These are phyloP conservation scores for Leptoteleia sp. DNA, from an alignment of 1,140 invertebrate species.

Conservation along the genomic window DNA sequence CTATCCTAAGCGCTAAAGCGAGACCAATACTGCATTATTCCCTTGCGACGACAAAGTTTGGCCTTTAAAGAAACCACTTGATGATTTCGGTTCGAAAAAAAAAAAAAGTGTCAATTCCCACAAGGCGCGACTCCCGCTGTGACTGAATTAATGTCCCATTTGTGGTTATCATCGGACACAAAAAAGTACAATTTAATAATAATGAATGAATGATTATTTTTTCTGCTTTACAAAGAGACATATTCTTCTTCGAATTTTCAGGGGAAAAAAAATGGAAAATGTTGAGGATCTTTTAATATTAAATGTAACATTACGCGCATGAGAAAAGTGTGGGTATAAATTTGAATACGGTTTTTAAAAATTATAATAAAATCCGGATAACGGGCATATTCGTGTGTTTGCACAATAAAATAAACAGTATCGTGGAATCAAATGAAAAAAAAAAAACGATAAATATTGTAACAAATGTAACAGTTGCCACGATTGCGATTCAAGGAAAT, in stretches of 20 bases:
- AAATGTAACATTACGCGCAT: too few relatives aligned
- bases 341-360: too few relatives aligned
- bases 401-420: too few relatives aligned
- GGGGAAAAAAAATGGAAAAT: neutral
- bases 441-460: too few relatives aligned
- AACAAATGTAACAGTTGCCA: too few relatives aligned
- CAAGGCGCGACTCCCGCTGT: constrained; percentile 2
- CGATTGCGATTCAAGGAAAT: too few relatives aligned
- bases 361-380: too few relatives aligned
- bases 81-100: constrained; percentile 1
- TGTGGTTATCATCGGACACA: constrained; percentile 5
- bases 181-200: constrained; percentile 8
- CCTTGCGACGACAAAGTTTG: constrained; percentile 37
- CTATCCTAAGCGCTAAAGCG: constrained; percentile 36
- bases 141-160: constrained; percentile 16
- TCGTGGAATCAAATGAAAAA: too few relatives aligned
- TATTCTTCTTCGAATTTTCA: neutral
- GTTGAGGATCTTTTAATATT: too few relatives aligned
- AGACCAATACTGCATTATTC: constrained; percentile 48
- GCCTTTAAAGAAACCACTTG: constrained; percentile 14
- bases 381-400: too few relatives aligned
- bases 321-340: too few relatives aligned
- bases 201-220: neutral
- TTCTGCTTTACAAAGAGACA: too few relatives aligned
- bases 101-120: constrained; percentile 14